phyloP scores from a whole-genome alignment of 2,113 vertebrate species.

The Sitta europaea region DNA sequence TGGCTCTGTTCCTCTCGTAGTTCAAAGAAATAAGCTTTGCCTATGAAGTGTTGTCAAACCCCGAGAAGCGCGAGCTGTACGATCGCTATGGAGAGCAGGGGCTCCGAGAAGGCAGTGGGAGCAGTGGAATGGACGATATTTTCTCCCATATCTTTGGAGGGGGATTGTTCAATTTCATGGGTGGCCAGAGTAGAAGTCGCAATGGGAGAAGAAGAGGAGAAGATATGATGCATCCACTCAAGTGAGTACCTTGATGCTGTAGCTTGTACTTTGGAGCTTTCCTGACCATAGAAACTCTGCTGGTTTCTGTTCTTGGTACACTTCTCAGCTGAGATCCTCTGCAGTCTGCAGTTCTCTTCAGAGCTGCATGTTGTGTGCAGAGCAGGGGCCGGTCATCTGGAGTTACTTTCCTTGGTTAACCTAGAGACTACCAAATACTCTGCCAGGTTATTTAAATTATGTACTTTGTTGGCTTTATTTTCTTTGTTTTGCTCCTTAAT shows the following conservation, averaged over 20 bases:
- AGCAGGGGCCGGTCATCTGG: neutral
- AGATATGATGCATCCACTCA: slow-evolving; percentile 97
- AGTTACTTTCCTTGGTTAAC: neutral
- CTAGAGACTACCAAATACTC: neutral
- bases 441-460: neutral
- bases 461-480: neutral
- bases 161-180: slow-evolving; percentile 97
- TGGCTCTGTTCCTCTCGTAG: slow-evolving; percentile 65
- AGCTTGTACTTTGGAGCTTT: neutral
- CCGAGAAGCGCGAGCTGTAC: slow-evolving; percentile 95
- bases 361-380: neutral
- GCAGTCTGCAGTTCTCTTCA: neutral
- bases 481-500: neutral
- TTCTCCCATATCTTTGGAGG: slow-evolving; percentile 99
- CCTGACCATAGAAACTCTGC: neutral
- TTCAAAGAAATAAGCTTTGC: slow-evolving; percentile 99
- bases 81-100: slow-evolving; percentile 97
- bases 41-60: slow-evolving; percentile 95
- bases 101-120: slow-evolving; percentile 91
- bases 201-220: slow-evolving; percentile 95
- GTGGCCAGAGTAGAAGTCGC: slow-evolving; percentile 89
- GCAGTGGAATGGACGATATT: slow-evolving; percentile 97
- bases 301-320: neutral
- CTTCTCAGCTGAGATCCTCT: neutral
- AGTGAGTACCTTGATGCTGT: slow-evolving; percentile 75